Percentiles rank a stretch among this genome's conserved stretches.
Evolutionary conservation across 2,797 vertebrate genomes (phyloP).

Genomic region (Zenarchopterus dispar): DNA sequence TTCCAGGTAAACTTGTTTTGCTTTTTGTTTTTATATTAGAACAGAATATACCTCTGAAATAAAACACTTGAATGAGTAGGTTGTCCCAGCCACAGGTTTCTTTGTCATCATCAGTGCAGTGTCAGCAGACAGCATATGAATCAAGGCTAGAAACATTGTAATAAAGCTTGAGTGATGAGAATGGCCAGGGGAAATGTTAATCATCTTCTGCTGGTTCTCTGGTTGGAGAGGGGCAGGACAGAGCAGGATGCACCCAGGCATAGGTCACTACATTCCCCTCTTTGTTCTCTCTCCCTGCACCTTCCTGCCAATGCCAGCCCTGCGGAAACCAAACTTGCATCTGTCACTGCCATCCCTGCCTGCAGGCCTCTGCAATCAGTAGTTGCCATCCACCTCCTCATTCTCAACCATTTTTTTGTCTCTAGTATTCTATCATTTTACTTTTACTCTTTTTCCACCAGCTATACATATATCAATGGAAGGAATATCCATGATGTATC

Average conservation of each 20-base stretch:
- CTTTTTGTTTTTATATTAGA: background rate
- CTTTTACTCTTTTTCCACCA: slow-evolving; percentile 32
- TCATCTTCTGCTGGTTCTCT: slow-evolving; percentile 60
- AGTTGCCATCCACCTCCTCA: slow-evolving; percentile 20
- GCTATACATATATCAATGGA: slow-evolving; percentile 51
- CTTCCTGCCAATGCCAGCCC: slow-evolving; percentile 81
- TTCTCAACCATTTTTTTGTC: slow-evolving; percentile 9
- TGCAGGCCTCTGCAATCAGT: slow-evolving; percentile 32
- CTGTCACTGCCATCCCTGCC: slow-evolving; percentile 70
- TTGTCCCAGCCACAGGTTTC: slow-evolving; percentile 30
- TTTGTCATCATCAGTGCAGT: slow-evolving; percentile 55
- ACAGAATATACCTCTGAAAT: background rate
- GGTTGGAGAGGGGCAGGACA: slow-evolving; percentile 60
- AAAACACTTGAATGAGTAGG: slow-evolving; percentile 9
- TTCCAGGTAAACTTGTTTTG: background rate
- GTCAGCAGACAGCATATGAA: slow-evolving; percentile 75
- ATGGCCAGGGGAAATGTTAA: slow-evolving; percentile 77
- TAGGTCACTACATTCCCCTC: slow-evolving; percentile 72
- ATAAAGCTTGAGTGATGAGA: slow-evolving; percentile 78
- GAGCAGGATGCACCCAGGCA: slow-evolving; percentile 79
- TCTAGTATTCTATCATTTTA: slow-evolving; percentile 28
- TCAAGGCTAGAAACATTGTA: slow-evolving; percentile 80
- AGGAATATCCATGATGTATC: slow-evolving; percentile 47
- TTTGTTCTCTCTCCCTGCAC: slow-evolving; percentile 74
- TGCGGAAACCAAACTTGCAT: slow-evolving; percentile 76